Conservation (phyloP, 2,113 vertebrate species). For the Tringa solitaria region DNA sequence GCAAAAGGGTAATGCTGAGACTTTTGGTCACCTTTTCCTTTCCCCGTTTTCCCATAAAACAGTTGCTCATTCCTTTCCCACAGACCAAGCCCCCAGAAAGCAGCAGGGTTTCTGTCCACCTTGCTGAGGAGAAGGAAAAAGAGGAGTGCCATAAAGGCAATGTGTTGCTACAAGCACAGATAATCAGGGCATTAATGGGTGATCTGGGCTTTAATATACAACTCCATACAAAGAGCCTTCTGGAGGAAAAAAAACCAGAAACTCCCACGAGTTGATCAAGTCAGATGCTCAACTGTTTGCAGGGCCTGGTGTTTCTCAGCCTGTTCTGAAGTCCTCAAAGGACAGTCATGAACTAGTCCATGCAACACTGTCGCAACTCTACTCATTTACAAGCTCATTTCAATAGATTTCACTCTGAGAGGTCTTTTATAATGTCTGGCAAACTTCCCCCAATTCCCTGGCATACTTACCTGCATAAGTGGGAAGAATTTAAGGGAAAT, state of each 20-base stretch:
- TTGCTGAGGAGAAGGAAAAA: background rate
- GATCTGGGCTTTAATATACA: background rate
- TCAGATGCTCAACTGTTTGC: background rate
- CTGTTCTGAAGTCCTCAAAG: background rate
- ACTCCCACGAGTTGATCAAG: background rate
- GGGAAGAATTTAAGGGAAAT: background rate
- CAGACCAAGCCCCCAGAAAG: background rate
- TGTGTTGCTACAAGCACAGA: background rate
- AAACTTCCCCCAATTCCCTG: background rate
- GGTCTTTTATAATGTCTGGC: background rate
- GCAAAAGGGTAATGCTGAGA: background rate
- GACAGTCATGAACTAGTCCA: background rate
- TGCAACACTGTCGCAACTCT: background rate
- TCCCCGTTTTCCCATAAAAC: rapidly evolving
- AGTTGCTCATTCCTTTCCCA: background rate
- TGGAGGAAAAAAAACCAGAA: background rate
- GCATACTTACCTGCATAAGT: background rate
- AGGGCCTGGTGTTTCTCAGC: background rate
- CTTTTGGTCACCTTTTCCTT: background rate
- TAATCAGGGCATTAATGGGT: background rate
- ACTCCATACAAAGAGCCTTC: background rate
- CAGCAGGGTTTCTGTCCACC: background rate
- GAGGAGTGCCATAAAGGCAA: background rate
- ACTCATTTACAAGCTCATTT: background rate
- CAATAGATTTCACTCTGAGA: background rate